Base-by-base conservation (phyloP, 2,888 invertebrate genomes). In the Lycocerus yunnanus region DNA sequence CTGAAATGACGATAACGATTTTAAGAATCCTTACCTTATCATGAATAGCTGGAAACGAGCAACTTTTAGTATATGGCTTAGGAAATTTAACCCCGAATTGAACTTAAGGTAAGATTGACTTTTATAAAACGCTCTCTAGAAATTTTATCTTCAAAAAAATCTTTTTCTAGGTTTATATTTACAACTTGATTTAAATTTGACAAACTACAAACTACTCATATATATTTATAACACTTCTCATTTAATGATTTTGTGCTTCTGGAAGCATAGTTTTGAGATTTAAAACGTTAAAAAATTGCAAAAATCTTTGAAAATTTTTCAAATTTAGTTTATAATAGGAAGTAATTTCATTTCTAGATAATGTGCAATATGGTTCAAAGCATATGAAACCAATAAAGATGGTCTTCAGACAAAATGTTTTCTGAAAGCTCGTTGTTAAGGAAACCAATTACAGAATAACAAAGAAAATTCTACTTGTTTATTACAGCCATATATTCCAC, bases 11-110 rank as follows among this genome's bases (percentile, higher is more conserved):
- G 77, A 80, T 79, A 79, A 79, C 76, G 78, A 78, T 75, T 75
- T 79, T 79, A 78, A 75, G 78, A 78, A 78, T 78, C 75, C 74
- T 73, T 74, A 75, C 79, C 79, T 79, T 79, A 79, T 77, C 79
- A 78, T 79, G 79, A 79, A 79, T 79, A 78, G 78, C 79, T 77
- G 75, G 77, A 80, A 80, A 80, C 78, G 78, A 79, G 78, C 78
- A 77, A 72, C 74, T 72, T 74, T 73, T 77, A 75, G 76, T 74
- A 78, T 72, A 73, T 68, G 68, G 73, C 73, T 76, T 73, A 75
- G 71, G 77, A 78, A 79, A 79, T 77, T 79, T 77, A 72, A 65
- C 68, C 58, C 72, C 24, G 66, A 71, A 66, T 66, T 66, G 66
- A 24, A 66, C 24, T 21, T 15, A 15, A 66, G 21, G 24, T 15